Base-by-base conservation (phyloP, 2,888 invertebrate genomes). In the Drosophila eohydei region DNA sequence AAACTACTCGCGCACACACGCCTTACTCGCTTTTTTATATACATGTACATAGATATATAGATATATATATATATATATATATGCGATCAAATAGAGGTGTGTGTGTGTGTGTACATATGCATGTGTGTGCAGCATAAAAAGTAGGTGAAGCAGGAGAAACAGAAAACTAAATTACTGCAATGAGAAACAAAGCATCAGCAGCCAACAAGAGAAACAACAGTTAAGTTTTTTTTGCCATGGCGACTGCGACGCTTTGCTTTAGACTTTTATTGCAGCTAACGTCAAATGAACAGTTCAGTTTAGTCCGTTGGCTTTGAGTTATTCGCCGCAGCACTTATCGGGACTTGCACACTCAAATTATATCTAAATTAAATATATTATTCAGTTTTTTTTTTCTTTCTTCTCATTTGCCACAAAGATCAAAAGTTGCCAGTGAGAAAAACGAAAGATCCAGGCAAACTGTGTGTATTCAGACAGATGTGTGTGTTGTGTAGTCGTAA, bases 131-230 rank as follows among this genome's bases (percentile, higher is more conserved):
- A 87, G 68, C 83, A 83, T 81, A 84, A 80, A 80, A 80, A 74
- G 63, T 83, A 79, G 88, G 84, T 81, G 65, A 83, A 83, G 67
- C 71, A 62, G 67, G 56, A 79, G 69, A 77, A 65, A 55, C 61
- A 61, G 59, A 58, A 60, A 57, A 74, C 62, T 69, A 83, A 88
- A 77, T 86, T 88, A 84, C 81, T 84, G 87, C 80, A 84, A 88
- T 86, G 64, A 76, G 67, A 70, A 63, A 71, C 61, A 67, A 76
- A 70, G 64, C 62, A 26, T 38, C 50, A 56, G 41, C 66, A 51
- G 63, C 56, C 66, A 70, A 51, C 21, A 54, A 51, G 36, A 74
- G 79, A 76, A 88, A 86, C 71, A 71, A 87, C 83, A 80, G 83
- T 84, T 88, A 85, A 73, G 46, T 79, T 73, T 75, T 54, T 41